Base-by-base conservation (phyloP, 2,888 invertebrate genomes). In the Plebejus anna region DNA sequence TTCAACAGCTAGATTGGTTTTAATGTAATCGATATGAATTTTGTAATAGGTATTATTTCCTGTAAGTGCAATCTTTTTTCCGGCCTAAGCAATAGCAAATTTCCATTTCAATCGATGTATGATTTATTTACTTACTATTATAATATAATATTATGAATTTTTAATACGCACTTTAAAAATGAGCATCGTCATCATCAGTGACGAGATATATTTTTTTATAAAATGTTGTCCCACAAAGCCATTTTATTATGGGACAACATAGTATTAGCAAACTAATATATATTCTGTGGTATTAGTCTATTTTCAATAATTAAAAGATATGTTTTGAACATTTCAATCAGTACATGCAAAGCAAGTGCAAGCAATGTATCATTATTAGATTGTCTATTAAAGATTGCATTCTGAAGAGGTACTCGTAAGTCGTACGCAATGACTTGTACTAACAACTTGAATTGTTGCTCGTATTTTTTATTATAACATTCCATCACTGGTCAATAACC, bases 391-490 rank as follows among this genome's bases (percentile, higher is more conserved):
- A 51, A 73, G 73, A 51, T 73, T 73, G 73, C 73, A 32, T 55
- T 55, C 32, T 51, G 28, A 51, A 73, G 73, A 28, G 55, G 51
- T 73, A 51, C 73, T 16, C 32, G 36, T 28, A 61, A 28, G 13
- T 16, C 55, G 51, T 55, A 73, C 73, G 55, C 73, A 73, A 28
- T 73, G 73, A 51, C 73, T 73, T 73, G 73, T 73, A 55, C 16
- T 73, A 73, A 32, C 73, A 73, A 73, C 73, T 73, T 16, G 73
- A 55, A 73, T 73, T 55, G 73, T 47, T 55, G 55, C 32, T 73
- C 51, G 73, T 73, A 51, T 73, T 73, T 73, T 73, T 73, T 73
- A 73, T 73, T 55, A 32, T 73, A 73, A 55, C 73, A 73, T 73
- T 73, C 73, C 73, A 73, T 73, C 11, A 51, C 28, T 51, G 73